Conservation (phyloP, 2,113 vertebrate genomes). For the Grantiella picta region DNA sequence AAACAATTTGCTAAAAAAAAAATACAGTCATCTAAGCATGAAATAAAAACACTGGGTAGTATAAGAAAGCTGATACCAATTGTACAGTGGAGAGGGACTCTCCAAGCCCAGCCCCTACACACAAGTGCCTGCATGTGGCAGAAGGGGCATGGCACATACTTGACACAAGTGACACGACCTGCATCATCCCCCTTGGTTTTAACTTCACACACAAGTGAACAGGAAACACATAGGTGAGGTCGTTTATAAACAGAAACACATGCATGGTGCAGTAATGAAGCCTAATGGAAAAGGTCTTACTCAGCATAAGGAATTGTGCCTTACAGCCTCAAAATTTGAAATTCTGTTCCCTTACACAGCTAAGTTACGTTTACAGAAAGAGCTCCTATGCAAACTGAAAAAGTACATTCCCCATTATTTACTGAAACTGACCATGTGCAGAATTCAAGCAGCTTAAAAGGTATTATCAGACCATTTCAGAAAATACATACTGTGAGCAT, state of each 20-base stretch:
- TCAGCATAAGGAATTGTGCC: background rate
- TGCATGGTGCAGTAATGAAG: background rate
- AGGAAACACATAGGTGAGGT: background rate
- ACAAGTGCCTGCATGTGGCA: rapidly evolving
- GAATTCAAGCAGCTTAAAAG: background rate
- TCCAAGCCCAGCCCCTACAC: background rate
- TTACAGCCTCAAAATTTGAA: background rate
- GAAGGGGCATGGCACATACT: too few relatives aligned
- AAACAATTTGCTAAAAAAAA: background rate
- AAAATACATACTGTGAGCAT: background rate
- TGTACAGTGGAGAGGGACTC: background rate
- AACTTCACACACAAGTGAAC: background rate
- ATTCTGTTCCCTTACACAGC: background rate
- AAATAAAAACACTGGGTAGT: background rate
- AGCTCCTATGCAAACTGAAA: background rate
- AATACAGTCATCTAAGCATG: background rate
- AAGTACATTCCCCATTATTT: background rate
- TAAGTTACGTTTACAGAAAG: background rate
- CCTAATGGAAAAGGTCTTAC: background rate
- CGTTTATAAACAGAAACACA: background rate
- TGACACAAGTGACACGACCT: background rate
- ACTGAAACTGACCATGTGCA: background rate
- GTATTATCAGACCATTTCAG: background rate
- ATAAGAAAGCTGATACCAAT: background rate
- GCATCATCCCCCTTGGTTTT: background rate